phyloP scores from a whole-genome alignment of 1,140 invertebrate species.

The Leptinotarsa undecemlineata region DNA sequence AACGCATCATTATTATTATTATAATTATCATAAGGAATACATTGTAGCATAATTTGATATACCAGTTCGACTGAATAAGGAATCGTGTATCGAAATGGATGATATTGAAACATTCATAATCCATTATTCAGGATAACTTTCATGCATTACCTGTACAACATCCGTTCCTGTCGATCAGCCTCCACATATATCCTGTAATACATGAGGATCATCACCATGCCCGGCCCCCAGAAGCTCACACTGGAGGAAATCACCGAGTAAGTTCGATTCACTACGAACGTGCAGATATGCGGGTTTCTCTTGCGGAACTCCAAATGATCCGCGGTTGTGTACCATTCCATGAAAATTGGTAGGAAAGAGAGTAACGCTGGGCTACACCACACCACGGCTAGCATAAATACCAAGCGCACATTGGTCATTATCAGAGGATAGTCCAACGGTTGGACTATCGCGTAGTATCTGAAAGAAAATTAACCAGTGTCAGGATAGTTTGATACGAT shows the following conservation, averaged over 20 bases:
- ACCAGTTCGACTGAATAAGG: too few relatives aligned
- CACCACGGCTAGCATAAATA: slow-evolving; percentile 79
- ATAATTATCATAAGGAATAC: too few relatives aligned
- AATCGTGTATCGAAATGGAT: too few relatives aligned
- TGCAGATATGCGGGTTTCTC: slow-evolving; percentile 76
- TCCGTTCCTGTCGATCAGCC: slow-evolving; percentile 87
- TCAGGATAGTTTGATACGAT: background rate
- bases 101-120: too few relatives aligned
- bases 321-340: slow-evolving; percentile 88
- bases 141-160: slow-evolving; percentile 76
- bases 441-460: slow-evolving; percentile 86
- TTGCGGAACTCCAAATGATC: slow-evolving; percentile 74
- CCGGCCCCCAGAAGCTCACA: slow-evolving; percentile 94
- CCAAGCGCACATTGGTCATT: slow-evolving; percentile 78
- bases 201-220: slow-evolving; percentile 92
- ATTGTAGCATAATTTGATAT: too few relatives aligned
- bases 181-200: slow-evolving; percentile 92
- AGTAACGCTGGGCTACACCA: slow-evolving; percentile 92
- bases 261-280: slow-evolving; percentile 85
- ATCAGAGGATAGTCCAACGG: slow-evolving; percentile 87
- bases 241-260: slow-evolving; percentile 91
- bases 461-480: background rate
- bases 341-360: slow-evolving; percentile 93
- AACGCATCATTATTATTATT: too few relatives aligned
- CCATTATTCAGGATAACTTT: too few relatives aligned